Conservation (phyloP, 2,113 vertebrate species). For the Electrona antarctica region DNA sequence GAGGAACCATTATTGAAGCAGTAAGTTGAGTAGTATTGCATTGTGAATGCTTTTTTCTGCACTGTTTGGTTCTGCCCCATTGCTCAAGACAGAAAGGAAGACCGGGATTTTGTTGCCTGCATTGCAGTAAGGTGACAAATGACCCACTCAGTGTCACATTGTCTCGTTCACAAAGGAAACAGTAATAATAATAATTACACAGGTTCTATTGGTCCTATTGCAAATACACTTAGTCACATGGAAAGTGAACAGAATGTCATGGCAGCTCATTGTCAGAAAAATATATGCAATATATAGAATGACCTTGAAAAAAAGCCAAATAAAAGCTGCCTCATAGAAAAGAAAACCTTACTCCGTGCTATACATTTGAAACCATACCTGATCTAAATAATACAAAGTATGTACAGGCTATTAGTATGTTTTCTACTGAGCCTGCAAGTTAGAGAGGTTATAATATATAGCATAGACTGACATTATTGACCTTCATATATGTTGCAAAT, state of each 20-base stretch:
- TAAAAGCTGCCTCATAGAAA: background rate
- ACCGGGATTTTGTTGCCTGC: conserved; percentile 78
- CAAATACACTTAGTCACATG: conserved; percentile 31
- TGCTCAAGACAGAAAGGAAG: conserved; percentile 58
- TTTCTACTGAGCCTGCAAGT: conserved; percentile 11
- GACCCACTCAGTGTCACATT: background rate
- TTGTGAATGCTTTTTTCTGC: conserved; percentile 56
- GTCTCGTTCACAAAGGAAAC: conserved; percentile 26
- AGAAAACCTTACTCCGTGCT: too few species aligned
- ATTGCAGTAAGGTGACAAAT: conserved; percentile 50
- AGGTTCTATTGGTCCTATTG: conserved; percentile 55
- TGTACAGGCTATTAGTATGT: background rate
- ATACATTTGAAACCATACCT: background rate
- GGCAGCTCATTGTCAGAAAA: conserved; percentile 10
- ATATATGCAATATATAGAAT: conserved; percentile 4
- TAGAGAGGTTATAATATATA: conserved; percentile 1
- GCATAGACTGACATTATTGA: background rate
- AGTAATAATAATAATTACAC: conserved; percentile 22
- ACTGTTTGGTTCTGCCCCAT: conserved; percentile 38
- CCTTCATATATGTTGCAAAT: background rate
- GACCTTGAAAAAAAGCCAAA: background rate
- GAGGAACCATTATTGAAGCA: conserved; percentile 52
- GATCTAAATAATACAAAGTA: too few species aligned
- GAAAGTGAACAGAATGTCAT: conserved; percentile 33
- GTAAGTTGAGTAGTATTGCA: conserved; percentile 72